These are phyloP conservation scores for Talpa occidentalis DNA, from an alignment of 2,113 vertebrate species.

Conservation along the genomic window DNA sequence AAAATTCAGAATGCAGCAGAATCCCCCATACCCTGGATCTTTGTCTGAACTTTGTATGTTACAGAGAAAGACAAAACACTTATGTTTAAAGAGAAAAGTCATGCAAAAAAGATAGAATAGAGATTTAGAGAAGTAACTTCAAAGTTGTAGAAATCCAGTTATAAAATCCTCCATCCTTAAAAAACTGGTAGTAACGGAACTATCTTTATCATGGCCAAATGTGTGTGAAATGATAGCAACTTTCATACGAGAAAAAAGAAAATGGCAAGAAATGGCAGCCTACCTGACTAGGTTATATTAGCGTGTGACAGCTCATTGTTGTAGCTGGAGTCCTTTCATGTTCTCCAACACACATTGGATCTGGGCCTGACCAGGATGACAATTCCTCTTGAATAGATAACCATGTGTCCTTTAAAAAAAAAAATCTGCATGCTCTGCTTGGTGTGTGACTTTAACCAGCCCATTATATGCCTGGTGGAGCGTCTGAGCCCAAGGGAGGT, in stretches of 20 bases:
- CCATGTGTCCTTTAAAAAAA: slow-evolving; percentile 77
- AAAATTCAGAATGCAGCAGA: slow-evolving; percentile 72
- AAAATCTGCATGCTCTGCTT: slow-evolving; percentile 56
- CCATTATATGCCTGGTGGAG: slow-evolving; percentile 67
- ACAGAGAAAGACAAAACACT: slow-evolving; percentile 67
- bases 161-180: slow-evolving; percentile 41
- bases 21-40: not conserved
- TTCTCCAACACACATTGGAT: slow-evolving; percentile 69
- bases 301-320: slow-evolving; percentile 60
- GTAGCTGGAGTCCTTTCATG: slow-evolving; percentile 72
- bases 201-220: slow-evolving; percentile 74
- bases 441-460: slow-evolving; percentile 41
- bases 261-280: slow-evolving; percentile 72
- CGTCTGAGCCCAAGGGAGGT: slow-evolving; percentile 72
- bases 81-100: slow-evolving; percentile 60
- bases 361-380: slow-evolving; percentile 78
- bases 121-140: slow-evolving; percentile 46
- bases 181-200: slow-evolving; percentile 71
- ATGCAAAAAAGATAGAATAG: slow-evolving; percentile 48
- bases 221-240: slow-evolving; percentile 75
- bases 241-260: slow-evolving; percentile 72
- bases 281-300: slow-evolving; percentile 72
- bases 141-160: slow-evolving; percentile 67
- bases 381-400: slow-evolving; percentile 73
- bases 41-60: slow-evolving; percentile 61